A percentile compares a stretch with the other conserved stretches of the same genome.
phyloP scores from a whole-genome alignment of 2,113 vertebrate genomes.

The Benitochromis conjunctus region DNA sequence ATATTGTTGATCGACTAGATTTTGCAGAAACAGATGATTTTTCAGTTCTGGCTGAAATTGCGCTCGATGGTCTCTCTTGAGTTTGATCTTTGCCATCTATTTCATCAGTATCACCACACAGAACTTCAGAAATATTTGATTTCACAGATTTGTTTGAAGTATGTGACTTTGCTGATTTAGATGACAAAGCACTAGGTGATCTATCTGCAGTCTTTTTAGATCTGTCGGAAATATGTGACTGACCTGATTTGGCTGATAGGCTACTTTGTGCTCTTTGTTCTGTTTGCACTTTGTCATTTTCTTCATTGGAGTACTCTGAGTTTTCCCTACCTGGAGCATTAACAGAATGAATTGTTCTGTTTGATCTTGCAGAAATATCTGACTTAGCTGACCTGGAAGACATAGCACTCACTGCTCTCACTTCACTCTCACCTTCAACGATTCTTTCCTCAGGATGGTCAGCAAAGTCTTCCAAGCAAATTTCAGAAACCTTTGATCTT shows the following conservation, averaged over 20 bases:
- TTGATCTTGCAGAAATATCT: neutral
- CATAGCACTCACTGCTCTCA: slow-evolving; percentile 11
- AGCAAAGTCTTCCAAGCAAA: neutral
- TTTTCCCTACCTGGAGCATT: neutral
- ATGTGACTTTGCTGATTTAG: slow-evolving; percentile 22
- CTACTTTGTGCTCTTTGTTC: slow-evolving; percentile 19
- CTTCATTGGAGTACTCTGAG: neutral
- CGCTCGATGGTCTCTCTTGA: slow-evolving; percentile 25
- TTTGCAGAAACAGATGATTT: slow-evolving; percentile 17
- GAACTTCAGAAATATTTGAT: neutral
- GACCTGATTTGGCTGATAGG: slow-evolving; percentile 37
- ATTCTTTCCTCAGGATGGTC: neutral
- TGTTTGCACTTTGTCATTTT: neutral
- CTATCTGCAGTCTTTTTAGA: slow-evolving; percentile 1
- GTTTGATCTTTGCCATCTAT: neutral
- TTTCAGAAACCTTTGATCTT: slow-evolving; percentile 23
- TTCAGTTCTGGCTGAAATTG: slow-evolving; percentile 19
- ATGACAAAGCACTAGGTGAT: slow-evolving; percentile 24
- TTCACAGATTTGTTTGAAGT: slow-evolving; percentile 7
- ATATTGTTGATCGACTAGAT: slow-evolving; percentile 20
- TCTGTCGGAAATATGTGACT: slow-evolving; percentile 37
- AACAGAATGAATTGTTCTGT: neutral
- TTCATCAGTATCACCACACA: neutral
- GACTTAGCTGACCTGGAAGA: neutral
- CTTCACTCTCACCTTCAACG: neutral